These are phyloP conservation scores for Drosophila anceps DNA, from an alignment of 2,888 invertebrate genomes.

Conservation along the genomic window DNA sequence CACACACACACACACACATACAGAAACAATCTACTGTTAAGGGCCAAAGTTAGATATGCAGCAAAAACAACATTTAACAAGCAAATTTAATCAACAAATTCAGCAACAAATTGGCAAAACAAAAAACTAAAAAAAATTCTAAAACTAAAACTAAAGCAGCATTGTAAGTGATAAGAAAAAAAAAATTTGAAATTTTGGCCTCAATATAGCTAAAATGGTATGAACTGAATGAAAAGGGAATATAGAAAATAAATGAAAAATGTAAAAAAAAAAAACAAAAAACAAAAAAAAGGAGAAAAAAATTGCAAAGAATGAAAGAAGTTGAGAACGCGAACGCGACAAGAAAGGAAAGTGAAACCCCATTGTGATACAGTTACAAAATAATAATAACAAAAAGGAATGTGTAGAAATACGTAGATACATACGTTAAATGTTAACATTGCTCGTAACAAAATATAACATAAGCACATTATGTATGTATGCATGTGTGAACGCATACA, in stretches of 20 bases:
- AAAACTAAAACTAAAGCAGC: constrained; percentile 34
- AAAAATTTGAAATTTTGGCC: constrained; percentile 46
- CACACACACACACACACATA: constrained; percentile 22
- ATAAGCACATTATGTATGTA: constrained; percentile 33
- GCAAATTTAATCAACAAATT: constrained; percentile 21
- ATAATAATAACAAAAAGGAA: constrained; percentile 46
- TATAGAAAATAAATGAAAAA: neutral
- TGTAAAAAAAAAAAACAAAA: constrained; percentile 5
- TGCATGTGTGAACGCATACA: constrained; percentile 15
- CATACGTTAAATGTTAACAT: constrained; percentile 58
- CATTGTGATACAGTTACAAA: constrained; percentile 64
- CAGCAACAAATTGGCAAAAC: constrained; percentile 18
- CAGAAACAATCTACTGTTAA: constrained; percentile 59
- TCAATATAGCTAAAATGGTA: constrained; percentile 29
- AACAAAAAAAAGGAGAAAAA: neutral
- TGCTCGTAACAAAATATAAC: constrained; percentile 43
- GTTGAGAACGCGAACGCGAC: constrained; percentile 19
- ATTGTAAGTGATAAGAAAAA: constrained; percentile 58
- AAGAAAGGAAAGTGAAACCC: constrained; percentile 39
- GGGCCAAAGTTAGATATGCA: constrained; percentile 65
- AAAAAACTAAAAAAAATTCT: constrained; percentile 17
- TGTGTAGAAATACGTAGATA: constrained; percentile 58
- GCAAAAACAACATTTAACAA: constrained; percentile 22
- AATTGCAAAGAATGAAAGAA: neutral
- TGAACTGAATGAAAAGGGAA: neutral